Evolutionary conservation across 2,888 invertebrate genomes (phyloP).

Genomic region (Phyto melanocephala): DNA sequence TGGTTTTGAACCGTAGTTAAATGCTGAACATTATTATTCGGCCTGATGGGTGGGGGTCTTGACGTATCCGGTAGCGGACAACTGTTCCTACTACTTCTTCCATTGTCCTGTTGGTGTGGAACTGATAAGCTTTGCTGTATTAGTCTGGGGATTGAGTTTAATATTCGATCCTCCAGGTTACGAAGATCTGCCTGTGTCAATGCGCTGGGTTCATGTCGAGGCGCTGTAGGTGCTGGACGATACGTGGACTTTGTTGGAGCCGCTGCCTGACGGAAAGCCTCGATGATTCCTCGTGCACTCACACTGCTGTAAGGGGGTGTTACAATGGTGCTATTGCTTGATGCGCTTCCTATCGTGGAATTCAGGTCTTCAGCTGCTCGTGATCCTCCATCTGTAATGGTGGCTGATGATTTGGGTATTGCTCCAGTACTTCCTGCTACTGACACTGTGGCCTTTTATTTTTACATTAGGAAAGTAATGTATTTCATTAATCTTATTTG

Average conservation of each 20-base stretch:
- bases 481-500: too few species aligned
- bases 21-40: too few species aligned
- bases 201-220: neutral
- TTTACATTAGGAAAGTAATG: too few species aligned
- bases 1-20: too few species aligned
- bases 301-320: neutral
- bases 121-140: neutral
- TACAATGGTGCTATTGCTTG: neutral
- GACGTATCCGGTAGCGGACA: too few species aligned
- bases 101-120: too few species aligned
- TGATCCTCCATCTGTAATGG: neutral
- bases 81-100: too few species aligned
- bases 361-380: neutral
- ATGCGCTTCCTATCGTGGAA: neutral
- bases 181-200: neutral
- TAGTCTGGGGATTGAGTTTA: neutral
- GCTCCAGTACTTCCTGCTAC: neutral
- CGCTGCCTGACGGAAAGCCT: neutral
- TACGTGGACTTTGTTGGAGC: neutral
- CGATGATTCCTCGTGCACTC: neutral
- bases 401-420: neutral
- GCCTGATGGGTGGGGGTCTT: too few species aligned
- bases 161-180: neutral
- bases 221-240: neutral
- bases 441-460: too few species aligned